Conservation (phyloP, 2,113 vertebrate species). For the Phrynosoma blainvillii region DNA sequence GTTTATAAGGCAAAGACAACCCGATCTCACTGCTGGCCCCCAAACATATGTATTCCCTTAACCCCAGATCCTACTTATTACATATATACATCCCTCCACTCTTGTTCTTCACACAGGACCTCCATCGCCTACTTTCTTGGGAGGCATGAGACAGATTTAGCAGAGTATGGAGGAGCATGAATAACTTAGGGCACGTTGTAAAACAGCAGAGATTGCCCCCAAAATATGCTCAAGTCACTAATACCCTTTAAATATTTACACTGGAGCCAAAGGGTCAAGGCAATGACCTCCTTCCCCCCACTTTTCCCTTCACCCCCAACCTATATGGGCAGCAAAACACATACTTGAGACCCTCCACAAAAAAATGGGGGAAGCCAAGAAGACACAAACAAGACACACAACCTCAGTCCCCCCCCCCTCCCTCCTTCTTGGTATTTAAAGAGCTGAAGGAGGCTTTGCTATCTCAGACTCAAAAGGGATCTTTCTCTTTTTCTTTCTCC, state of each 20-base stretch:
- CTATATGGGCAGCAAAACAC: constrained; percentile 59
- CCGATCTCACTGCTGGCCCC: no score
- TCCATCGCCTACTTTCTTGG: constrained; percentile 81
- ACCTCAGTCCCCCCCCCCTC: constrained; percentile 45
- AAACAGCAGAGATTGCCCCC: constrained; percentile 74
- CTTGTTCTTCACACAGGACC: constrained; percentile 74
- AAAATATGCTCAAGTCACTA: constrained; percentile 79
- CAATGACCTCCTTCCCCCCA: constrained; percentile 45
- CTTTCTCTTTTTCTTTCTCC: neutral
- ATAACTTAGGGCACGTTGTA: constrained; percentile 80
- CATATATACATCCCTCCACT: constrained; percentile 8
- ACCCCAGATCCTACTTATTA: constrained; percentile 74
- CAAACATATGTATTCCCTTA: neutral
- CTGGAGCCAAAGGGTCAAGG: constrained; percentile 64
- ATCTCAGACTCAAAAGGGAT: neutral
- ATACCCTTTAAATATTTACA: constrained; percentile 82
- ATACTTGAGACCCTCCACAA: no score
- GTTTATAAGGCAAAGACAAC: neutral
- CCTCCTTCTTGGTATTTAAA: constrained; percentile 63
- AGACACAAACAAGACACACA: neutral
- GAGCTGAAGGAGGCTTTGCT: constrained; percentile 25
- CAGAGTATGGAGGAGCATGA: constrained; percentile 75
- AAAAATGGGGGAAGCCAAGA: constrained; percentile 34
- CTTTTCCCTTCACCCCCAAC: constrained; percentile 36
- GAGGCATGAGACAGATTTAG: constrained; percentile 73